Base-by-base conservation (phyloP, 2,797 vertebrate genomes). In the Urosaurus nigricauda region DNA sequence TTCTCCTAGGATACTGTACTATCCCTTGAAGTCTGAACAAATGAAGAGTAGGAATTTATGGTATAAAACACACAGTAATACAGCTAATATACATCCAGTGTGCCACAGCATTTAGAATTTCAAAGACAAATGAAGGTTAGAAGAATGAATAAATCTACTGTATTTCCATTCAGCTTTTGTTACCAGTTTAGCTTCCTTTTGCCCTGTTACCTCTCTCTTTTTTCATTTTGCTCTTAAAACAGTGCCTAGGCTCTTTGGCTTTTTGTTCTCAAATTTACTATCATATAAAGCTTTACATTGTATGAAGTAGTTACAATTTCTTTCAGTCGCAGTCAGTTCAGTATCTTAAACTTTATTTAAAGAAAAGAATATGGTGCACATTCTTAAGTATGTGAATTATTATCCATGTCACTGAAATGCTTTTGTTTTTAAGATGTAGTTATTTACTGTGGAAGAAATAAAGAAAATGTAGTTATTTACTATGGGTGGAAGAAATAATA, bases 291-390 rank as follows among this genome's bases (percentile, higher is more conserved):
- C 32, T 5, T 68, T 84, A 16, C 5, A 78, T 16, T 78, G 16
- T 84, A n/a, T 84, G 16, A 78, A 88, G 65, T 51, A 73, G 43
- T 63, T 84, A 70, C 5, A n/a, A 37, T 83, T 68, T 83, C 65
- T 83, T 88, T 70, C 40, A 43, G 60, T 84, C 81, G 43, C 74
- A 70, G 26, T 68, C n/a, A 83, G 24, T 78, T 88, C 79, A 68
- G 32, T 53, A 82, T 83, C 58, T 77, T 8, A 43, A 37, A 51
- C 9, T 9, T 51, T 51, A 1, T 51, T 51, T 73, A 21, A 75
- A 58, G 8, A 5, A 83, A 83, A 74, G 35, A 82, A 82, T 63
- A 87, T 71, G 40, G 21, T 13, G 51, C 37, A 75, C n/a, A 56
- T 43, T 74, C 53, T 87, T 43, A 32, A 56, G n/a, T 40, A 87